phyloP scores from a whole-genome alignment of 1,140 invertebrate species.

The Papilio glaucus region DNA sequence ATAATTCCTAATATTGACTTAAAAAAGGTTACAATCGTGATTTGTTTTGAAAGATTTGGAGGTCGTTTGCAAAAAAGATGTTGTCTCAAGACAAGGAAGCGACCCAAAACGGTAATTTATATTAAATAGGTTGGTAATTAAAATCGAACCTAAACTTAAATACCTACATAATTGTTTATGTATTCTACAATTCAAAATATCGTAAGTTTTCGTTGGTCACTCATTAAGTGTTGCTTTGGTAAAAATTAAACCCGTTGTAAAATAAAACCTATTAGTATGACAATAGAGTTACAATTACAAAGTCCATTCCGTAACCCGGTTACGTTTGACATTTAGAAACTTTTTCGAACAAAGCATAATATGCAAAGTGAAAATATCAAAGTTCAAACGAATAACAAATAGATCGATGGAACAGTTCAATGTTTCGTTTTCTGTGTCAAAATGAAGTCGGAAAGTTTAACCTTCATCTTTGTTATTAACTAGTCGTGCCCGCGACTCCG shows the following conservation, averaged over 20 bases:
- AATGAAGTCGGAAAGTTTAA: conserved; percentile 13
- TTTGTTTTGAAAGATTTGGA: too few species aligned
- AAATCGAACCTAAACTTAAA: too few species aligned
- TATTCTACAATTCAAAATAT: too few species aligned
- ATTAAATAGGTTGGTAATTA: too few species aligned
- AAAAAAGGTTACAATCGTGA: too few species aligned
- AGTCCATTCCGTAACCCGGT: not conserved
- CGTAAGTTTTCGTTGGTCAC: too few species aligned
- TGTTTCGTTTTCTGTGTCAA: conserved; percentile 1
- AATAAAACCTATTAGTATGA: not conserved
- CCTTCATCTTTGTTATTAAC: not conserved
- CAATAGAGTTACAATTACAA: not conserved
- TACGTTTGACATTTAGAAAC: conserved; percentile 33
- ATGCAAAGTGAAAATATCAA: conserved; percentile 37
- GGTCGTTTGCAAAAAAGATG: too few species aligned
- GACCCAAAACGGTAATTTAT: too few species aligned
- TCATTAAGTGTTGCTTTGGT: not conserved
- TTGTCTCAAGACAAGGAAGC: too few species aligned
- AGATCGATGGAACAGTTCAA: conserved; percentile 30
- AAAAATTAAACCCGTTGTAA: not conserved
- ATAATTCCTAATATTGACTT: too few species aligned
- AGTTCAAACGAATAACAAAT: conserved; percentile 37
- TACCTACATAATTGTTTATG: too few species aligned
- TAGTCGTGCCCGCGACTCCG: too few species aligned
- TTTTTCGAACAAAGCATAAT: conserved; percentile 26